These are phyloP conservation scores for Macaria liturata DNA, from an alignment of 2,888 invertebrate genomes.

Conservation along the genomic window DNA sequence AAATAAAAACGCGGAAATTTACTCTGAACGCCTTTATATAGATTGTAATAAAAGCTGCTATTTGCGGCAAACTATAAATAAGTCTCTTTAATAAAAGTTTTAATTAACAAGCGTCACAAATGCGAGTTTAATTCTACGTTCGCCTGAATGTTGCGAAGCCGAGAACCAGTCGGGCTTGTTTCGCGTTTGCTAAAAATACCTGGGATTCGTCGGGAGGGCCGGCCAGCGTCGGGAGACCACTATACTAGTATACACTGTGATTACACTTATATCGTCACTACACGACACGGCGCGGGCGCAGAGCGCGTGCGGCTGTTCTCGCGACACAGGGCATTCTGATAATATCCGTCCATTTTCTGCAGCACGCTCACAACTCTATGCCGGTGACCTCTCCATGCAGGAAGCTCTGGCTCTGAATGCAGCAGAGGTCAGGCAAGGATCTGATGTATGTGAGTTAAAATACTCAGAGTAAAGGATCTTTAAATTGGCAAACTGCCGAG, in stretches of 20 bases:
- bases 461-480: constrained; percentile 14
- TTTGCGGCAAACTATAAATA: too few species aligned
- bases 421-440: constrained; percentile 40
- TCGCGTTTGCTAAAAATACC: constrained; percentile 64
- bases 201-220: constrained; percentile 47
- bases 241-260: constrained; percentile 46
- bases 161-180: constrained; percentile 60
- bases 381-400: constrained; percentile 62
- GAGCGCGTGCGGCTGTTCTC: constrained; percentile 41
- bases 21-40: too few species aligned
- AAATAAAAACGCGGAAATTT: too few species aligned
- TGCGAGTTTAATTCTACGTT: constrained; percentile 16
- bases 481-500: constrained; percentile 22
- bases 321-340: constrained; percentile 48
- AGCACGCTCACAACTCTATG: constrained; percentile 7
- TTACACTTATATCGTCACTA: constrained; percentile 52
- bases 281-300: constrained; percentile 35
- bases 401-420: constrained; percentile 54
- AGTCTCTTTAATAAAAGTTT: too few species aligned
- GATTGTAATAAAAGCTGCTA: too few species aligned
- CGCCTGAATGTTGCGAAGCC: constrained; percentile 50
- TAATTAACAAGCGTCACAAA: not conserved
- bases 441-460: too few species aligned
- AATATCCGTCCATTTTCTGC: constrained; percentile 1
- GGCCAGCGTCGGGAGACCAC: constrained; percentile 44